Conservation (phyloP, 30 jellyfish, hydroid and myxozoan species). For the Morbakka virulenta region DNA sequence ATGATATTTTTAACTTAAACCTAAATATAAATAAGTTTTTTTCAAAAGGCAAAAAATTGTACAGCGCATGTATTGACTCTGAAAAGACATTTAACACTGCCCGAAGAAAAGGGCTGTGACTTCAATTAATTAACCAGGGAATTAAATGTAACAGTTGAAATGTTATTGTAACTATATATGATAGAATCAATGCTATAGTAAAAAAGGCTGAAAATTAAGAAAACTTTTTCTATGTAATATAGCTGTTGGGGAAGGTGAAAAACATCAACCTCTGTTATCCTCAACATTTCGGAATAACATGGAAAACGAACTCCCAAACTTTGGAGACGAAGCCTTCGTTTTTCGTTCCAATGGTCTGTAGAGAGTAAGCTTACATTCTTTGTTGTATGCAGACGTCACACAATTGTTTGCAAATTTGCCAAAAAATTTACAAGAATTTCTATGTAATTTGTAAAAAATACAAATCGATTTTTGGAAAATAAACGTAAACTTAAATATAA, state of each 20-base stretch:
- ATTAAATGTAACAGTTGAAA: background rate
- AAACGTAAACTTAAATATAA: constrained; percentile 2
- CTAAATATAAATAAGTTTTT: background rate
- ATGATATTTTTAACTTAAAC: constrained; percentile 6
- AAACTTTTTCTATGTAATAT: background rate
- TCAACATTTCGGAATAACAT: background rate
- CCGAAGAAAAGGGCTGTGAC: too few relatives aligned
- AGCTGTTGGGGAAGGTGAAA: constrained; percentile 20
- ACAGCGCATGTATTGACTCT: constrained; percentile 13
- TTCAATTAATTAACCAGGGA: too few relatives aligned
- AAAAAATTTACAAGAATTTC: background rate
- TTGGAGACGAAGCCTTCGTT: constrained; percentile 1
- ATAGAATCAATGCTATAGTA: background rate
- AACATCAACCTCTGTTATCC: background rate
- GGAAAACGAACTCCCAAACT: background rate
- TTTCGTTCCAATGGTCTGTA: background rate
- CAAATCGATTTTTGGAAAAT: background rate
- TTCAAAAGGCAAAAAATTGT: background rate
- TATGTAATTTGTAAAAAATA: background rate
- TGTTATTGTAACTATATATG: background rate
- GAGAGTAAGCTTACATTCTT: background rate
- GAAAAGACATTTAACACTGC: constrained; percentile 18
- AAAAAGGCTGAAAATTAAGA: background rate
- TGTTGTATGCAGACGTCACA: too few relatives aligned
- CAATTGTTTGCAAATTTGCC: constrained; percentile 1